Conservation (phyloP, 2,888 invertebrate genomes). For the Bombylius discolor region DNA sequence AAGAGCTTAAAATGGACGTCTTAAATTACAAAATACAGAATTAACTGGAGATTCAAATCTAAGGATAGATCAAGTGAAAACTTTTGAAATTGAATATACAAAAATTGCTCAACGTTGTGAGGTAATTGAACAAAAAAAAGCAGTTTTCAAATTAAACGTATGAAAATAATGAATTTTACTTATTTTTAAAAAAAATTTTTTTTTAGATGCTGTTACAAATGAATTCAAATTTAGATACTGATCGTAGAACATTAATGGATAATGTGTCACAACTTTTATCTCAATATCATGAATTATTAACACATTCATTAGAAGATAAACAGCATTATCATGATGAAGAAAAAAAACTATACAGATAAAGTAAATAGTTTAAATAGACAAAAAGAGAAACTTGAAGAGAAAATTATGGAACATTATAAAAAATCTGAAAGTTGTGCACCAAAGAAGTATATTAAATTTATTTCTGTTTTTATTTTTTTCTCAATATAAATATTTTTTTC, state of each 20-base stretch:
- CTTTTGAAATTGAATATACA: slow-evolving; percentile 63
- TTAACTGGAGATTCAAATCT: slow-evolving; percentile 72
- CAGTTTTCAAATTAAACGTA: background rate
- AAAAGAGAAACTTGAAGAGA: slow-evolving; percentile 94
- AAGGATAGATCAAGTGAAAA: slow-evolving; percentile 60
- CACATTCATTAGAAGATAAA: slow-evolving; percentile 86
- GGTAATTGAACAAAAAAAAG: slow-evolving; percentile 29
- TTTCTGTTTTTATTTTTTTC: slow-evolving; percentile 13
- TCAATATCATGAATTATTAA: slow-evolving; percentile 87
- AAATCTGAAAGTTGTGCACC: slow-evolving; percentile 78
- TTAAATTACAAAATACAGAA: slow-evolving; percentile 71
- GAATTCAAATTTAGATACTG: slow-evolving; percentile 79
- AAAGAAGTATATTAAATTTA: slow-evolving; percentile 48
- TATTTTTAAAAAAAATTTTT: slow-evolving; percentile 8
- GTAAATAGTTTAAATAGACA: slow-evolving; percentile 82
- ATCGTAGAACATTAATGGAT: slow-evolving; percentile 81
- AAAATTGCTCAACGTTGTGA: slow-evolving; percentile 78
- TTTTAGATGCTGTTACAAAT: slow-evolving; percentile 69
- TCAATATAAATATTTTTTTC: background rate
- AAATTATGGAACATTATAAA: slow-evolving; percentile 96
- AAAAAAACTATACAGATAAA: slow-evolving; percentile 83
- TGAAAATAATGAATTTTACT: slow-evolving; percentile 10
- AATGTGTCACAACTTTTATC: slow-evolving; percentile 79
- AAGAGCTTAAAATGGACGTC: slow-evolving; percentile 63
- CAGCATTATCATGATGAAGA: slow-evolving; percentile 92